phyloP scores from a whole-genome alignment of 2,797 vertebrate species.

The Tadarida brasiliensis region DNA sequence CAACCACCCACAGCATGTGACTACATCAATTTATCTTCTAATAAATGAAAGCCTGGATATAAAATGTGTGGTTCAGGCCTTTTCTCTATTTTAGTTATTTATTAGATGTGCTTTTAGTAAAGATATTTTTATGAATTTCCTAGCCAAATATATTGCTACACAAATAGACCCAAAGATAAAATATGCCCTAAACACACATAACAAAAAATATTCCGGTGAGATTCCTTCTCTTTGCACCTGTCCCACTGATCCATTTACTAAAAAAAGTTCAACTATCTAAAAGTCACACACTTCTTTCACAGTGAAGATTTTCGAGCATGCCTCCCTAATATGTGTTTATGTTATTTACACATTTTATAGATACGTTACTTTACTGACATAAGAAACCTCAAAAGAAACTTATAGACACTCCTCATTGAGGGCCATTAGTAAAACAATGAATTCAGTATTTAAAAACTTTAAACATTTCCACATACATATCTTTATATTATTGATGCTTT shows the following conservation, averaged over 20 bases:
- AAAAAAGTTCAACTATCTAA: background rate
- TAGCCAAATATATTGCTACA: background rate
- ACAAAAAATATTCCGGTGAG: background rate
- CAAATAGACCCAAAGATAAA: background rate
- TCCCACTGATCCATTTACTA: background rate
- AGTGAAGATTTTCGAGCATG: background rate
- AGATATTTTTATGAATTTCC: constrained; percentile 19
- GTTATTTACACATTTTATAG: background rate
- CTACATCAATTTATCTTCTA: background rate
- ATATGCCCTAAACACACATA: background rate
- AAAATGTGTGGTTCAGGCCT: background rate
- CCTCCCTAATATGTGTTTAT: background rate
- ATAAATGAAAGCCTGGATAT: background rate
- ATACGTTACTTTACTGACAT: background rate
- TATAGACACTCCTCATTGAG: background rate
- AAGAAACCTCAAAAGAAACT: background rate
- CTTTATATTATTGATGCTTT: background rate
- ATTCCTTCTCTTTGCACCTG: background rate
- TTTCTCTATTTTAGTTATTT: background rate
- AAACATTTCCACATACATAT: background rate
- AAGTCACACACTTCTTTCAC: background rate
- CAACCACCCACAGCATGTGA: background rate
- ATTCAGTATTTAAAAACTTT: background rate
- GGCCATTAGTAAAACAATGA: background rate
- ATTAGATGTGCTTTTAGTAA: background rate